Evolutionary conservation across 2,113 vertebrate species (phyloP), one percentile per base, ranked within the genome.

Genomic region (Monopterus albus): DNA sequence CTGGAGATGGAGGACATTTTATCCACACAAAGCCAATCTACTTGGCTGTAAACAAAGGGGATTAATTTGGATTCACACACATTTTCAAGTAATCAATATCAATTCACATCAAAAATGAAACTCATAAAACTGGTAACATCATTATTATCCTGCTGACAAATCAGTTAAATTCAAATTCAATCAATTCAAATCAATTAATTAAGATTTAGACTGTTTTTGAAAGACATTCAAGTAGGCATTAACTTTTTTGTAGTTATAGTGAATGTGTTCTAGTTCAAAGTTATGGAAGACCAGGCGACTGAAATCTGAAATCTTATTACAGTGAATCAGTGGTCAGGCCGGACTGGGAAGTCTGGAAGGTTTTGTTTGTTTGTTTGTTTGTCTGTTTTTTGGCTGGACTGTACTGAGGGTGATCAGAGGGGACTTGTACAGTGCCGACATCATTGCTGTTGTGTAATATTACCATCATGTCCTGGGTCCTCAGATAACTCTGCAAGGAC

Each of bases 391-490:
- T 46, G 45, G 51, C 23, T 77, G 62, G 68, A 52, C 5, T 72
- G 53, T 38, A 42, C 40, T 0, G 42, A 59, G 63, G 40, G 43
- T 29, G 17, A 70, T 63, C 39, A 62, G 52, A 68, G 45, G 59
- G 17, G 57, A 72, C 36, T 53, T 31, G 43, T 5, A 45, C 72
- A 56, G 50, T n/a, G 66, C 75, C 52, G 55, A n/a, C n/a, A n/a
- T 78, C 67, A 62, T 58, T 56, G 72, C 49, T 82, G 76, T 68
- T 83, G 77, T 75, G 67, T 75, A 71, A 65, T 57, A 45, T 83
- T 45, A 63, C 31, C 56, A 26, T 70, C 21, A 3, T 71, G 46
- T 68, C 63, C 63, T 39, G 7, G 14, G 29, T 74, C 52, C 40
- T 74, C 13, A 20, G 26, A 13, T 59, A 64, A 56, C 46, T 61